Base-by-base conservation (phyloP, 2,888 invertebrate species). In the Tetragonula carbonaria region DNA sequence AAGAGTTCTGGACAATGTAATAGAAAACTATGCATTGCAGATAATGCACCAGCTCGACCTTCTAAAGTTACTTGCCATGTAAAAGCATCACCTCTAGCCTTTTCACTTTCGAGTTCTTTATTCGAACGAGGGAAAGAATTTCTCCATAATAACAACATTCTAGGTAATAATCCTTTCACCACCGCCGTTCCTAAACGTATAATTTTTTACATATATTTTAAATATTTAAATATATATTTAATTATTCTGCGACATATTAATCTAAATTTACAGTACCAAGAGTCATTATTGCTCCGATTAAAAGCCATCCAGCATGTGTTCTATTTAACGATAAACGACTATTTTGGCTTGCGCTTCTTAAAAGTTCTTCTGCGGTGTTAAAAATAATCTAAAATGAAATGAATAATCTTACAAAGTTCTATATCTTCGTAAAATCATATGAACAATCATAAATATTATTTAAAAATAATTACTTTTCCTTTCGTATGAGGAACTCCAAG, bases 1-100 rank as follows among this genome's bases (percentile, higher is more conserved):
- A 98, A 96, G 82, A 99, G 95, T 88, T 99, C 98, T 0, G 98
- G 97, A 91, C 99, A 99, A 94, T 99, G 97, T 55, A 97, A 95
- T 65, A 99, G 95, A 93, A 99, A 97, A 94, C 99, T 99, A 93
- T 98, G 97, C 96, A 99, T 97, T 0, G 99, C 98, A 66, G 99
- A 98, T 18, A 99, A 95, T 2, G 99, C 99, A 0, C 99, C 99
- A 5, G 99, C 98, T 66, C 99, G 96, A 4, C 99, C 99, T 95
- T 99, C 99, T 78, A 99, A 95, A 0, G 99, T 99, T 65, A 99
- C 98, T 96, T 98, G 98, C 99, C 99, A 99, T n/a, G 99, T 99
- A 94, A 99, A 99, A 0, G 99, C 98, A 95, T 99, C 99, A 13
- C 99, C 97, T 92, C 99, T 96, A 23, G 98, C 97, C 91, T 99